These are phyloP conservation scores for Drosophila peninsularis DNA, from an alignment of 2,888 invertebrate species.

Conservation along the genomic window DNA sequence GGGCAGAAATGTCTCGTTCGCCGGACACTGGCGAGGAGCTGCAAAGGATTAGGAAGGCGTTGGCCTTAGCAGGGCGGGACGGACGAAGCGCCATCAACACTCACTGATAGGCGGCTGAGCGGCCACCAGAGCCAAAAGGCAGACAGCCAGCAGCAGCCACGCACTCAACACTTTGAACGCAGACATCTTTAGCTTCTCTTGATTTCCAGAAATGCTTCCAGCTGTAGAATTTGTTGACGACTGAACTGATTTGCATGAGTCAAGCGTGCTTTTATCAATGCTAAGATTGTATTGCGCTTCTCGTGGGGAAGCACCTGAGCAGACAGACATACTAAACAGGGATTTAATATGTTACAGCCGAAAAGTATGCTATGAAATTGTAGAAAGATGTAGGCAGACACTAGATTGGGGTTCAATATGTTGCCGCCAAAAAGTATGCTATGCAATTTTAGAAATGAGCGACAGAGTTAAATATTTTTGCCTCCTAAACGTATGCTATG, in stretches of 20 bases:
- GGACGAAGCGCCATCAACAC: constrained; percentile 8
- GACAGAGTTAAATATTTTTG: too few relatives aligned
- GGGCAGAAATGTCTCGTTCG: constrained; percentile 66
- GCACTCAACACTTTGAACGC: constrained; percentile 19
- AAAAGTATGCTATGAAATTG: constrained; percentile 19
- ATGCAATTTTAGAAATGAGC: too few relatives aligned
- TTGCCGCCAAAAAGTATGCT: too few relatives aligned
- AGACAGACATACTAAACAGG: background rate
- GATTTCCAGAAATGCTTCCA: constrained; percentile 10
- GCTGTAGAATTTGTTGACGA: constrained; percentile 24
- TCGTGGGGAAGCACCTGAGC: constrained; percentile 44
- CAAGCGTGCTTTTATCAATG: constrained; percentile 45
- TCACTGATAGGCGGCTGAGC: constrained; percentile 47
- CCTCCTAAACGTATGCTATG: constrained; percentile 25
- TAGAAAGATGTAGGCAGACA: too few relatives aligned
- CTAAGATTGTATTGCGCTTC: background rate
- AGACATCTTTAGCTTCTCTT: constrained; percentile 31
- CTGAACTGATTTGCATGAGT: constrained; percentile 47
- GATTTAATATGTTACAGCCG: background rate
- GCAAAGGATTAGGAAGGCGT: background rate
- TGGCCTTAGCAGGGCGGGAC: background rate
- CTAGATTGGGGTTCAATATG: too few relatives aligned
- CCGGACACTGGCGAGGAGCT: constrained; percentile 66
- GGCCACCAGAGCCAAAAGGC: constrained; percentile 21
- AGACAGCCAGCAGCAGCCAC: constrained; percentile 38